phyloP scores from a whole-genome alignment of 2,113 vertebrate genomes.

The Heterotilapia buettikoferi region DNA sequence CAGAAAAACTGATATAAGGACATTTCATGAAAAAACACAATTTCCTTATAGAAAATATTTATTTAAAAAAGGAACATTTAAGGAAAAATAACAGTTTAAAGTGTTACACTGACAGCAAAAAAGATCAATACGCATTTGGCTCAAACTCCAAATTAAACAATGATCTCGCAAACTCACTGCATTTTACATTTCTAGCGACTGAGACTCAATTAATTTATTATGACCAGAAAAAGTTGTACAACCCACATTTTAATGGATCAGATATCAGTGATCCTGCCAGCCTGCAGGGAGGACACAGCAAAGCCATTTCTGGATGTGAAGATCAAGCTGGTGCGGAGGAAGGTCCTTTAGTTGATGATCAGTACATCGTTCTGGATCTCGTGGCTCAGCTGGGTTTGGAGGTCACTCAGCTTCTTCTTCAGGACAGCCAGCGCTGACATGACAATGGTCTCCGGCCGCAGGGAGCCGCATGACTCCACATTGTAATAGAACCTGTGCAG shows the following conservation, averaged over 20 bases:
- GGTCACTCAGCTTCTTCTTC: constrained; percentile 95
- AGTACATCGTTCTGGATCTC: constrained; percentile 96
- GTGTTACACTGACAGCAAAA: background rate
- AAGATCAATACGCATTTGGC: background rate
- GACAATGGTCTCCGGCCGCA: constrained; percentile 94
- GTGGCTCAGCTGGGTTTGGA: constrained; percentile 95
- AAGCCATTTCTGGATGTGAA: accelerated
- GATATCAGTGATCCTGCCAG: background rate
- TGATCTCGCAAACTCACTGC: background rate
- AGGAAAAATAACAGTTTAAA: background rate
- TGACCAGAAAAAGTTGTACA: background rate
- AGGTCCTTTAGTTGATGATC: constrained; percentile 81
- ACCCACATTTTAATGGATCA: background rate
- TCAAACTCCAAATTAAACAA: background rate
- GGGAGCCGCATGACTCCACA: constrained; percentile 92
- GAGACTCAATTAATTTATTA: background rate
- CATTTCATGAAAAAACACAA: background rate
- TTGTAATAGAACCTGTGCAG: constrained; percentile 90
- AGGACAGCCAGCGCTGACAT: constrained; percentile 88
- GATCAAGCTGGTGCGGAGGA: background rate
- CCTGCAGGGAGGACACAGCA: background rate
- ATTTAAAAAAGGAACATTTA: constrained; percentile 21
- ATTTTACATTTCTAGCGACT: background rate
- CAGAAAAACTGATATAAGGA: background rate
- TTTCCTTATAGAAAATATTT: background rate